Evolutionary conservation across 2,797 vertebrate genomes (phyloP), one percentile per base, ranked within the genome.

Genomic region (Micrastur ruficollis): DNA sequence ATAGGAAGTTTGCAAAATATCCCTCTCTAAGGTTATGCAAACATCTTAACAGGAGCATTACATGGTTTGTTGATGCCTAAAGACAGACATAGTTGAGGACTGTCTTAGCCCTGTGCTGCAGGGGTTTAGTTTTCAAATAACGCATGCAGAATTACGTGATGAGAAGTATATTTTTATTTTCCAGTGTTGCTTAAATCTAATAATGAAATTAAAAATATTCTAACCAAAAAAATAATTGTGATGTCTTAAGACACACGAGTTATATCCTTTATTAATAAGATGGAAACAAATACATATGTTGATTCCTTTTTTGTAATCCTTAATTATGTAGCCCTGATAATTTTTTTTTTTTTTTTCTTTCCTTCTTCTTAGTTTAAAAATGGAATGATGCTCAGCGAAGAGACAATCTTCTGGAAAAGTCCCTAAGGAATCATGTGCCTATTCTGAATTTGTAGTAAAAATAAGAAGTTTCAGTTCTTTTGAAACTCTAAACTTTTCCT

Each of bases 401-500:
- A 98, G 98, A 98, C 98, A 98, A 98, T 98, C 98, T 96, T 97
- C 95, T 97, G 96, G 95, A 97, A 95, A 95, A 96, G 95, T 92
- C 95, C 96, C 97, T 94, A 96, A 97, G 97, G 97, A 98, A 93
- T 96, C 95, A 66, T 97, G 76, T 98, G 98, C 98, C 98, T 98
- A 95, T 96, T 97, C 93, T 96, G 94, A 98, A 96, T 95, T 96
- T 96, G 92, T 92, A 97, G 94, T 94, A 78, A 92, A 97, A 97
- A 81, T 96, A 94, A 96, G 95, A 96, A 91, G 97, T 98, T 98
- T 98, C 97, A 97, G 89, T 98, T 98, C 96, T 98, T 96, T 97
- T 98, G 98, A 98, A 98, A 98, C 98, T 97, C 91, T 93, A 95
- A 98, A 97, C 89, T 96, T 94, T 95, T 96, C 76, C 81, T 97